Evolutionary conservation across 2,113 vertebrate species (phyloP).

Genomic region (Anas platyrhynchos): DNA sequence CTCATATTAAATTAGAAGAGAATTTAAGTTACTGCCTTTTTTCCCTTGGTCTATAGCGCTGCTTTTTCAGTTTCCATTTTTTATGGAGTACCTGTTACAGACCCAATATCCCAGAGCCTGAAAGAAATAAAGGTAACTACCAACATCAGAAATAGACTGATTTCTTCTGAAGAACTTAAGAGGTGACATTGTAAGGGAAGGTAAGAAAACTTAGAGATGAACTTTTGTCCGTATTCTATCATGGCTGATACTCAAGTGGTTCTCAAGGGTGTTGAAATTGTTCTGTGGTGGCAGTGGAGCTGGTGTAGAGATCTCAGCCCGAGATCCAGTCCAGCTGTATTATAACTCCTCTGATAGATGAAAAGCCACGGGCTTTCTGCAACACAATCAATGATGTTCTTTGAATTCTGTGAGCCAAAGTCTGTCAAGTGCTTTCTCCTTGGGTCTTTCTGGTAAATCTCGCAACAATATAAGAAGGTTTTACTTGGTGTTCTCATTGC

Average conservation of each 20-base stretch:
- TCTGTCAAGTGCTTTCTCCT: neutral
- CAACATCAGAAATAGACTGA: neutral
- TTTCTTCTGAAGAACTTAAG: neutral
- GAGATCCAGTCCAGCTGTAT: neutral
- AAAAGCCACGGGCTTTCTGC: neutral
- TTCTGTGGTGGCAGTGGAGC: neutral
- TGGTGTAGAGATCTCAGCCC: neutral
- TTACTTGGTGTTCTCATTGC: neutral
- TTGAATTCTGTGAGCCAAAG: neutral
- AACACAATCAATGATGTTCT: neutral
- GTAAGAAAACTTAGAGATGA: neutral
- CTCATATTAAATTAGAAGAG: neutral
- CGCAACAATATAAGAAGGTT: neutral
- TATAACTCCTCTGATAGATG: neutral
- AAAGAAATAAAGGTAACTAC: neutral
- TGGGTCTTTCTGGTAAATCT: neutral
- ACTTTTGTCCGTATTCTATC: neutral
- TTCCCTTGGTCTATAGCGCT: neutral
- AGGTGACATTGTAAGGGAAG: neutral
- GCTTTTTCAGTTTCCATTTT: neutral
- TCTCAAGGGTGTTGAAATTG: neutral
- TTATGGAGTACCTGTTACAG: neutral
- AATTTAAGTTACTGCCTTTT: neutral
- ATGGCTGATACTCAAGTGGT: neutral
- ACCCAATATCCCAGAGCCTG: neutral